Evolutionary conservation across 2,113 vertebrate genomes (phyloP).

Genomic region (Amphiprion ocellaris): DNA sequence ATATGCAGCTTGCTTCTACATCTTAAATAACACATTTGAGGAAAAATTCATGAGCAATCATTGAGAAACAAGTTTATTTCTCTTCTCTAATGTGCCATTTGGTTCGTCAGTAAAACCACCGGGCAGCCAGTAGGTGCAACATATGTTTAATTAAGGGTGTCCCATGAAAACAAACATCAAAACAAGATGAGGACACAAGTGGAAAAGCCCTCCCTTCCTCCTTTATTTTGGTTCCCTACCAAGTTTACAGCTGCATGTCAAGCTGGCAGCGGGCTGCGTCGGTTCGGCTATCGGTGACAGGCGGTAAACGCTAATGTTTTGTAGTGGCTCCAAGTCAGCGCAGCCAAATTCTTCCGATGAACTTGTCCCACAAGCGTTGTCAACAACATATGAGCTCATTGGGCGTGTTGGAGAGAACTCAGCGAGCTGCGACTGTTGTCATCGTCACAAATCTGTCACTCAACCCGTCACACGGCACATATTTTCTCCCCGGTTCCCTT

Average conservation of each 20-base stretch:
- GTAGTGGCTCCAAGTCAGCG: conserved; percentile 54
- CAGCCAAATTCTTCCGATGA: conserved; percentile 66
- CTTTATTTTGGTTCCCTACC: conserved; percentile 59
- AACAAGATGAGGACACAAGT: conserved; percentile 38
- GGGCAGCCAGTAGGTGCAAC: not conserved
- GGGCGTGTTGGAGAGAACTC: conserved; percentile 65
- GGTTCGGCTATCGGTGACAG: conserved; percentile 46
- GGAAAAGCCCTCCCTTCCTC: conserved; percentile 36
- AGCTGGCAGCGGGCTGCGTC: conserved; percentile 48
- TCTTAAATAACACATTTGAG: not conserved
- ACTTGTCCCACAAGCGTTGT: conserved; percentile 56
- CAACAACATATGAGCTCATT: conserved; percentile 68
- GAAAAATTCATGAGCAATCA: not conserved
- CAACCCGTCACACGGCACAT: not conserved
- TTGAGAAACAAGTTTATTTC: not conserved
- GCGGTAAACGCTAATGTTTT: conserved; percentile 62
- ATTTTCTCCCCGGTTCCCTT: no score
- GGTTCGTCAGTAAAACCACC: conserved; percentile 1
- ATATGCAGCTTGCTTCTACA: conserved; percentile 11
- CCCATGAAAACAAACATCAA: conserved; percentile 42
- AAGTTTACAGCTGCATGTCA: conserved; percentile 73
- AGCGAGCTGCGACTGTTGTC: conserved; percentile 52
- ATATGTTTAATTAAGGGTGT: conserved; percentile 29
- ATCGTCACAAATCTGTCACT: conserved; percentile 52
- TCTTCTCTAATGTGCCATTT: not conserved